Conservation (phyloP, 2,797 vertebrate species). For the Fistularia commersonii region DNA sequence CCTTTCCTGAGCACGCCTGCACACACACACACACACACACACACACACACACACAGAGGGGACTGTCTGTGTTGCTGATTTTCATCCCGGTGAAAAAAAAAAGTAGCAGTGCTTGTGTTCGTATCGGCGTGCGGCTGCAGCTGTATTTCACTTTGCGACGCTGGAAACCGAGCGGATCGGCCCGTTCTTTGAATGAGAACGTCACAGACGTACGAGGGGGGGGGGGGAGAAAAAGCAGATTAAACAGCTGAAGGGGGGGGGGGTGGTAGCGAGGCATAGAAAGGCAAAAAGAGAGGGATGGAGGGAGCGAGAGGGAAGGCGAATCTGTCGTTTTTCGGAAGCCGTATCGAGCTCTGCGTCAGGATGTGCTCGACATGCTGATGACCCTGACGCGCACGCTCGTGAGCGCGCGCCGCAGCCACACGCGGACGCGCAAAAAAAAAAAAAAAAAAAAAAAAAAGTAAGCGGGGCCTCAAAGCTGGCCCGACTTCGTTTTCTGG, state of each 20-base stretch:
- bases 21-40: not conserved
- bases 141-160: conserved; percentile 40
- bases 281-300: conserved; percentile 4
- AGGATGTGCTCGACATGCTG: conserved; percentile 80
- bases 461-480: conserved; percentile 3
- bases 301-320: conserved; percentile 42
- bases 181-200: conserved; percentile 63
- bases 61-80: conserved; percentile 4
- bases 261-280: conserved; percentile 2
- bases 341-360: conserved; percentile 78
- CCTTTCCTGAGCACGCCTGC: not conserved
- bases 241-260: not conserved
- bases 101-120: conserved; percentile 14
- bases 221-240: conserved; percentile 1
- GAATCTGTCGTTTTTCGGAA: conserved; percentile 73
- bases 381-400: conserved; percentile 61
- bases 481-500: conserved; percentile 49
- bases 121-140: conserved; percentile 46
- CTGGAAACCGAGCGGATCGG: conserved; percentile 49
- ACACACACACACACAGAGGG: conserved; percentile 2
- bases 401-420: conserved; percentile 10
- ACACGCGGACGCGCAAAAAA: conserved; percentile 13
- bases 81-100: not conserved
- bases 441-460: conserved; percentile 13
- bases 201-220: conserved; percentile 22